phyloP scores from a whole-genome alignment of 1,140 invertebrate species.

The Laupala kohalensis region DNA sequence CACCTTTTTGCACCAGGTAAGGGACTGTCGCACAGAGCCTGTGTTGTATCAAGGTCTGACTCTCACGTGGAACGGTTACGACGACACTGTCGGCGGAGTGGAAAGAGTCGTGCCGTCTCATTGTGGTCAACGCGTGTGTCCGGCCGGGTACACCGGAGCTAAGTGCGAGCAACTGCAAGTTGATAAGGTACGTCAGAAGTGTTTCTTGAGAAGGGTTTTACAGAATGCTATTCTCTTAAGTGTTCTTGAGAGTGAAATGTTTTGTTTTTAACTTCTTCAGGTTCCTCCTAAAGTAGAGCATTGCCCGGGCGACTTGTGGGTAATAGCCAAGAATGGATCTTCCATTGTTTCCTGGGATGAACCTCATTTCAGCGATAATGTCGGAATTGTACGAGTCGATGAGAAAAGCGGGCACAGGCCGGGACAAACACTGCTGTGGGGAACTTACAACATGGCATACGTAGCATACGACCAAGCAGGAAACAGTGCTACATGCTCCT shows the following conservation, averaged over 20 bases:
- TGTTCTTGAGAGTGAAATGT: neutral
- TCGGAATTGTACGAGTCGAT: constrained; percentile 61
- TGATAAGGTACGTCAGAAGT: constrained; percentile 45
- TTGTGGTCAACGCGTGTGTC: constrained; percentile 76
- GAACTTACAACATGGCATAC: constrained; percentile 85
- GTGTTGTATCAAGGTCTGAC: constrained; percentile 75
- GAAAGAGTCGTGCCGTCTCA: constrained; percentile 81
- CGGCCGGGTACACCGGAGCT: constrained; percentile 66
- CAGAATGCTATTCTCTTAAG: neutral
- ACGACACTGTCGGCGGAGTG: constrained; percentile 75
- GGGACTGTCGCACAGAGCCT: constrained; percentile 81
- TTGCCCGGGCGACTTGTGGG: constrained; percentile 87
- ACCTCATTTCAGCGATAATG: constrained; percentile 79
- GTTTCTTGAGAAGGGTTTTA: neutral
- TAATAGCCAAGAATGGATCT: constrained; percentile 82
- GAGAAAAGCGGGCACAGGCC: constrained; percentile 78
- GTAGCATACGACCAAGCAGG: constrained; percentile 82
- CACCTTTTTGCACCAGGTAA: constrained; percentile 22
- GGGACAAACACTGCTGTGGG: constrained; percentile 85
- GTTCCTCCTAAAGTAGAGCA: constrained; percentile 73
- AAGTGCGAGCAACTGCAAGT: constrained; percentile 73
- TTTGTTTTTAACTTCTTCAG: constrained; percentile 4
- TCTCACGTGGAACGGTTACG: constrained; percentile 86
- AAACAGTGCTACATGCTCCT: constrained; percentile 82
- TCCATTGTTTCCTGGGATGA: constrained; percentile 89